Conservation (phyloP, 2,113 vertebrate species). For the Tyto alba region DNA sequence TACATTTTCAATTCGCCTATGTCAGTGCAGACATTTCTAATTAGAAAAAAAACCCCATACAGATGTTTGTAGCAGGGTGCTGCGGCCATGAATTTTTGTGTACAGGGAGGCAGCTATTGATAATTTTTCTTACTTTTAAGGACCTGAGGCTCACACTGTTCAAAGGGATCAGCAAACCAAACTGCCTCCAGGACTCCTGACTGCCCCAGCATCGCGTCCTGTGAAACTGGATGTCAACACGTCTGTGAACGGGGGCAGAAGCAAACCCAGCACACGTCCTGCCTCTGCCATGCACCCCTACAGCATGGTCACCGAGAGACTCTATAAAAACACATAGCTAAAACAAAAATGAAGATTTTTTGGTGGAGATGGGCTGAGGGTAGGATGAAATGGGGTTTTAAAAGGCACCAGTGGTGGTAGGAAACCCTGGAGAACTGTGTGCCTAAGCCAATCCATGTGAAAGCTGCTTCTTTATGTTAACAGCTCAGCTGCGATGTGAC, state of each 20-base stretch:
- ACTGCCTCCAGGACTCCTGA: not conserved
- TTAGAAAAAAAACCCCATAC: not conserved
- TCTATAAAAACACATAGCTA: not conserved
- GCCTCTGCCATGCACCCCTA: not conserved
- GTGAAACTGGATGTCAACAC: not conserved
- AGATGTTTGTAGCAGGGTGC: not conserved
- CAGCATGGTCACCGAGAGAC: fast-evolving
- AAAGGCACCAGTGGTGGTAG: not conserved
- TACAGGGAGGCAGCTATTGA: not conserved
- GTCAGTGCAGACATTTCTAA: not conserved
- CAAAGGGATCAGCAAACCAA: not conserved
- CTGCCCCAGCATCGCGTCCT: fast-evolving
- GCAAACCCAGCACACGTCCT: not conserved
- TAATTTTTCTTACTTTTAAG: not conserved
- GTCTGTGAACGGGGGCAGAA: not conserved
- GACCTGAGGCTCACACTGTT: not conserved
- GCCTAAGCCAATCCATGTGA: not conserved
- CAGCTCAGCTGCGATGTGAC: not conserved
- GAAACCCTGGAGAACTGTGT: not conserved
- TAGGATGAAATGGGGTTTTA: not conserved
- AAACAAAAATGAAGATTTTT: not conserved
- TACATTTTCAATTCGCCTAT: not conserved
- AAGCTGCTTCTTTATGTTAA: not conserved
- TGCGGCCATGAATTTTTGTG: not conserved
- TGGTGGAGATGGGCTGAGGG: not conserved